Evolutionary conservation across 2,888 invertebrate genomes (phyloP).

Genomic region (Tipula lateralis): DNA sequence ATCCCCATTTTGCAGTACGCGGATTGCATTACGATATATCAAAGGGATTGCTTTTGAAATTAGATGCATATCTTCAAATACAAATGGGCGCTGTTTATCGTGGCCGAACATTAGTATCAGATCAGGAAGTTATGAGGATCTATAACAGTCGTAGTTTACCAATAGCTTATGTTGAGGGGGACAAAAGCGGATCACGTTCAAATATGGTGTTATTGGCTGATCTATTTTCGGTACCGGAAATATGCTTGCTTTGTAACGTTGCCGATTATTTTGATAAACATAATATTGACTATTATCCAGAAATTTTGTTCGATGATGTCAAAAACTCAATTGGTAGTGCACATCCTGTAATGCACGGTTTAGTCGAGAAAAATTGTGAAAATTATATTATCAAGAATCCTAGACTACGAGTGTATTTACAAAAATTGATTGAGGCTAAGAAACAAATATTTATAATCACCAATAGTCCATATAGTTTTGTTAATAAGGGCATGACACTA

Average conservation of each 20-base stretch:
- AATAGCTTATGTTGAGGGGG: slow-evolving; percentile 78
- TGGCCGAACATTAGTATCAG: slow-evolving; percentile 73
- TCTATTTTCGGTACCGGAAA: slow-evolving; percentile 94
- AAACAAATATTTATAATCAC: slow-evolving; percentile 94
- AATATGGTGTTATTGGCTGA: slow-evolving; percentile 95
- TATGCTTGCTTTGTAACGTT: slow-evolving; percentile 87
- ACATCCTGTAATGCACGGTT: slow-evolving; percentile 84
- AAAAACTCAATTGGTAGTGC: slow-evolving; percentile 80
- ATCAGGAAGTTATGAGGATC: slow-evolving; percentile 75
- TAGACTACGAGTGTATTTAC: slow-evolving; percentile 68
- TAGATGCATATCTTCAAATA: slow-evolving; percentile 95
- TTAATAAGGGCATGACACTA: slow-evolving; percentile 89
- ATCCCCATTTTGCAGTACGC: slow-evolving; percentile 87
- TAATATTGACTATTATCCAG: slow-evolving; percentile 90
- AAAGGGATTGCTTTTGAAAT: slow-evolving; percentile 86
- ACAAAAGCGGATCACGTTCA: slow-evolving; percentile 47
- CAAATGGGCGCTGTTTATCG: slow-evolving; percentile 91
- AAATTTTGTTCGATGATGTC: slow-evolving; percentile 91
- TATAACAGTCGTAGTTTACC: slow-evolving; percentile 85
- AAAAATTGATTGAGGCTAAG: slow-evolving; percentile 63
- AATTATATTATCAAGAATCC: slow-evolving; percentile 75
- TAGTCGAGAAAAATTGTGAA: slow-evolving; percentile 72
- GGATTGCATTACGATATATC: slow-evolving; percentile 98
- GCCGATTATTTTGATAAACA: slow-evolving; percentile 87
- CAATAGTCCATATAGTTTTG: slow-evolving; percentile 94